Evolutionary conservation across 2,797 vertebrate genomes (phyloP), one percentile per base, ranked within the genome.

Genomic region (Falco biarmicus): DNA sequence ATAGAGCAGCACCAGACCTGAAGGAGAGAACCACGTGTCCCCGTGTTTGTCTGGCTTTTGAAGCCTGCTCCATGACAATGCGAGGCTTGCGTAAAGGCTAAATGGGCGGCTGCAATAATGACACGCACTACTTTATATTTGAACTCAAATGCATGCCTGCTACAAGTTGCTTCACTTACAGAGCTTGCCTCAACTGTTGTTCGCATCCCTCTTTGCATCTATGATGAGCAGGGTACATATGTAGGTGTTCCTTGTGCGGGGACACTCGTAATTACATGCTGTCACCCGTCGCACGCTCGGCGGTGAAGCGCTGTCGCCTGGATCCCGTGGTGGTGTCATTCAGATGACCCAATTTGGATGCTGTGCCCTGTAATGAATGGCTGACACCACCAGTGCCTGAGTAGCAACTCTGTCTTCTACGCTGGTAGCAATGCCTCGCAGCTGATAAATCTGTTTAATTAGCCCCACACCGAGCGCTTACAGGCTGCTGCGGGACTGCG

Each of bases 61-160:
- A 15, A 28, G 24, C 53, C 29, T 11, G 31, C 2, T 19, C 31
- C 0, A 0, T 39, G 41, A 19, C 29, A 4, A 1, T 1, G 17
- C 13, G 1, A 17, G 75, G 1, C 28, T 51, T 4, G 41, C 65
- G 69, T 14, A 1, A 5, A 28, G 16, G 63, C 51, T n/a, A 1
- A 5, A 12, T 1, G 73, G 69, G 10, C 1, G 43, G 48, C 66
- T 57, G 43, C 66, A 29, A 0, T 6, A 5, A 8, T 13, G 54
- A 11, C 77, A 26, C 60, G 8, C 45, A 8, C 45, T 1, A 4
- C 34, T 47, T 61, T 63, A 0, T 37, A 0, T 43, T n/a, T 28
- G 7, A 43, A 5, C 74, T 56, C 28, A 45, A 10, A 15, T 14
- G 3, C 24, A 3, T 11, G 10, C 31, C 68, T 37, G n/a, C 41